Base-by-base conservation (phyloP, 1,140 invertebrate genomes). In the Maconellicoccus hirsutus region DNA sequence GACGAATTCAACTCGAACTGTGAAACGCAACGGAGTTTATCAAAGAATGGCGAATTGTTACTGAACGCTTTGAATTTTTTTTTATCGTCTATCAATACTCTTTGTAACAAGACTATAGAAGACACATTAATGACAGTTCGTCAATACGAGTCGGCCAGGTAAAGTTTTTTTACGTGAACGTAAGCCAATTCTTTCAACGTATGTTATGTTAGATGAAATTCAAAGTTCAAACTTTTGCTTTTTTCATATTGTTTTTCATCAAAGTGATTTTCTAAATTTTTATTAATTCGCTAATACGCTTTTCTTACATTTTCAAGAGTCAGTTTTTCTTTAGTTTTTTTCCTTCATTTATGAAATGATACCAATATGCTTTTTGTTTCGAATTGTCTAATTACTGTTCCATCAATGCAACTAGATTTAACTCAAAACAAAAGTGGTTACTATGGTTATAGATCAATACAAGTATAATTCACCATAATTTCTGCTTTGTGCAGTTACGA, bases 61-160 rank as follows among this genome's bases (percentile, higher is more conserved):
- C 81, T 97, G 75, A 88, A 89, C 73, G 94, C 94, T 72, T 84
- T 98, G 74, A 94, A 96, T 81, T 97, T 96, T 82, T 98, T 98
- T 82, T 93, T 93, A 75, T 95, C 92, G 69, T 94, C 93, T 61
- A 89, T 98, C 12, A 93, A 93, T 80, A 98, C 96, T 39, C 82
- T 98, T 75, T 94, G 93, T 80, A 92, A 95, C 80, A 96, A 96
- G 83, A 97, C 94, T 26, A 98, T 98, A 78, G 94, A 97, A 81
- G 95, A 98, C 79, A 96, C 94, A 0, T 83, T 98, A 75, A 84
- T 94, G 71, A 98, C 95, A 70, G 89, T 98, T 75, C 86, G 91
- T 77, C 90, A 93, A 78, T 98, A 96, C 81, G 94, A 98, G 83
- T 87, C 87, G 63, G 90, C 94, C 63, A 88, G 91, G 91, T 93